phyloP scores from a whole-genome alignment of 2,888 invertebrate species.

The Drosophila subsilvestris region DNA sequence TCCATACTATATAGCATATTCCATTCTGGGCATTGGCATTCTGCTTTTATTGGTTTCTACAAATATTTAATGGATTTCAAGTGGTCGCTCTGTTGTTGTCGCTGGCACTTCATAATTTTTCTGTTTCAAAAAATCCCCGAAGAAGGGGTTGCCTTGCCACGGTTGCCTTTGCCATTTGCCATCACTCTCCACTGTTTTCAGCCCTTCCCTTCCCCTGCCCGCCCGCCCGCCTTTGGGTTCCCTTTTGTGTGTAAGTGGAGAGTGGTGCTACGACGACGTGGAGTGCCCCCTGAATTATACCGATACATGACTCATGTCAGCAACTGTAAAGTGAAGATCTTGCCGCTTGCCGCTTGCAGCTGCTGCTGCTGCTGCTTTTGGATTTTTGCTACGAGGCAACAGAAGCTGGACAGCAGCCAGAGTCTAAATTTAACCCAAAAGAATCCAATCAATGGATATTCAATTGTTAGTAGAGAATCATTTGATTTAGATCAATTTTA shows the following conservation, averaged over 20 bases:
- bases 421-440: constrained; percentile 31
- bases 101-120: constrained; percentile 73
- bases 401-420: constrained; percentile 1
- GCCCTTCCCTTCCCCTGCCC: neutral
- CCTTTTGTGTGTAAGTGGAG: constrained; percentile 11
- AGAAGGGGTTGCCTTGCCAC: constrained; percentile 39
- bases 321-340: constrained; percentile 24
- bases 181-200: neutral
- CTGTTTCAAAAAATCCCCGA: constrained; percentile 35
- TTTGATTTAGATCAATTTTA: neutral
- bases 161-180: constrained; percentile 40
- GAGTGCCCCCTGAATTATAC: constrained; percentile 38
- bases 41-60: constrained; percentile 78
- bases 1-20: constrained; percentile 9
- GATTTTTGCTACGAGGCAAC: constrained; percentile 13
- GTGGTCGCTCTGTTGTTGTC: constrained; percentile 75
- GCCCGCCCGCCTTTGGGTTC: neutral
- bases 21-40: constrained; percentile 42
- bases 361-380: constrained; percentile 2
- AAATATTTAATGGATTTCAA: constrained; percentile 80
- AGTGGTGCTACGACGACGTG: constrained; percentile 20
- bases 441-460: constrained; percentile 1
- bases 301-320: constrained; percentile 51
- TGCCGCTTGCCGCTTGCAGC: constrained; percentile 22
- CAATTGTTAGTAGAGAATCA: neutral